These are phyloP conservation scores for Habrosyne pyritoides DNA, from an alignment of 2,888 invertebrate genomes.

Conservation along the genomic window DNA sequence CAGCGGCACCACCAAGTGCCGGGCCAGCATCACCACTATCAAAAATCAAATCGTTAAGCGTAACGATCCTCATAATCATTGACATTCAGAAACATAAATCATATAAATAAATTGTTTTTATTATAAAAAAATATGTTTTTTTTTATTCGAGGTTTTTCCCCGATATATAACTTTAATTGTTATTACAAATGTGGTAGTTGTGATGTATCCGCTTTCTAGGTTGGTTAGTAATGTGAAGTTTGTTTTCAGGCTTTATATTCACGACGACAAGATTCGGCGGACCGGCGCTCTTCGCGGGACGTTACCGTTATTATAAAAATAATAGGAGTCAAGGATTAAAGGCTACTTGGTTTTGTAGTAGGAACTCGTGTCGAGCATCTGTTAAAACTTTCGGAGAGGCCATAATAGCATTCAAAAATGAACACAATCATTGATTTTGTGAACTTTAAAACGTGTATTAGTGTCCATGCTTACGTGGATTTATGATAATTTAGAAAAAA, in stretches of 20 bases:
- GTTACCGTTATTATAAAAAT: constrained; percentile 38
- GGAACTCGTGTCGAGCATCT: background rate
- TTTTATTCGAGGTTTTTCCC: no score
- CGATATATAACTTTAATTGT: no score
- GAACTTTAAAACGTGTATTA: background rate
- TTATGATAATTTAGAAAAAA: no score
- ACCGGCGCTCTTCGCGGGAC: constrained; percentile 33
- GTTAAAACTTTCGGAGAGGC: background rate
- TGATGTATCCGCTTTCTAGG: no score
- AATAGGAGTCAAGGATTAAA: constrained; percentile 23
- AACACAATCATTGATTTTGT: background rate
- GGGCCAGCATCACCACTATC: constrained; percentile 37
- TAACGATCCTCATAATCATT: background rate
- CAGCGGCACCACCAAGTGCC: constrained; percentile 33
- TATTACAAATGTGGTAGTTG: no score
- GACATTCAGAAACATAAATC: no score
- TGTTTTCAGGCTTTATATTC: constrained; percentile 3
- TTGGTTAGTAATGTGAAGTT: background rate
- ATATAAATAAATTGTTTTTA: no score
- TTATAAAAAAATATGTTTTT: no score
- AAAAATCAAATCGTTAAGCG: background rate
- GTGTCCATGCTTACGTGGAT: no score
- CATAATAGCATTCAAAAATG: background rate
- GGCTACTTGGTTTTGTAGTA: constrained; percentile 29
- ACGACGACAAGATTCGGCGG: constrained; percentile 13